Evolutionary conservation across 2,888 invertebrate species (phyloP).

Genomic region (Timema podura): DNA sequence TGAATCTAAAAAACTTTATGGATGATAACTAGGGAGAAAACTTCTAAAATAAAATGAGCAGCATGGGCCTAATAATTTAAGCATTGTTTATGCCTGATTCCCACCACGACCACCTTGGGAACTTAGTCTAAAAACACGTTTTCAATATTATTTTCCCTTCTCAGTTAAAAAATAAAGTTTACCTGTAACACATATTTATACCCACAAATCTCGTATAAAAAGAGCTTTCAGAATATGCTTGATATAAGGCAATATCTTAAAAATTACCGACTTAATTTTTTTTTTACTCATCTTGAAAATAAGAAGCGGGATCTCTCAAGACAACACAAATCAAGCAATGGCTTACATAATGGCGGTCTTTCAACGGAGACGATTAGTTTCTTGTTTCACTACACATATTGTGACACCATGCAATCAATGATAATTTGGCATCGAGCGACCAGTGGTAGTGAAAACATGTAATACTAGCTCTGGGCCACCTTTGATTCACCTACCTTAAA

Average conservation of each 20-base stretch:
- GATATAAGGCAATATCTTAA: neutral
- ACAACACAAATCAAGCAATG: neutral
- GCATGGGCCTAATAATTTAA: neutral
- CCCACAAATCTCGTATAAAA: neutral
- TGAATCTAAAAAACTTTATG: neutral
- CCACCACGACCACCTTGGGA: neutral
- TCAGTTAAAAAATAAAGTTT: neutral
- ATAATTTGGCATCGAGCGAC: too few species aligned
- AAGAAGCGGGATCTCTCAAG: neutral
- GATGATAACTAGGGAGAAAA: neutral
- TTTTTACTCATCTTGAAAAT: conserved; percentile 7
- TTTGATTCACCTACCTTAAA: too few species aligned
- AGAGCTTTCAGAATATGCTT: neutral
- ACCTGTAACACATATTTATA: neutral
- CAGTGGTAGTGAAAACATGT: too few species aligned
- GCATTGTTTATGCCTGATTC: neutral
- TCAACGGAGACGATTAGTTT: too few species aligned
- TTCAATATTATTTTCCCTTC: neutral
- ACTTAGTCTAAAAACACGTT: neutral
- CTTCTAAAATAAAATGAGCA: neutral
- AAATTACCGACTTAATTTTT: neutral
- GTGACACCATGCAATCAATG: too few species aligned
- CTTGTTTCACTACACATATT: too few species aligned
- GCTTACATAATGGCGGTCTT: neutral
- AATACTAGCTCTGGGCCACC: too few species aligned